Evolutionary conservation across 2,797 vertebrate species (phyloP).

Genomic region (Astyanax mexicanus): DNA sequence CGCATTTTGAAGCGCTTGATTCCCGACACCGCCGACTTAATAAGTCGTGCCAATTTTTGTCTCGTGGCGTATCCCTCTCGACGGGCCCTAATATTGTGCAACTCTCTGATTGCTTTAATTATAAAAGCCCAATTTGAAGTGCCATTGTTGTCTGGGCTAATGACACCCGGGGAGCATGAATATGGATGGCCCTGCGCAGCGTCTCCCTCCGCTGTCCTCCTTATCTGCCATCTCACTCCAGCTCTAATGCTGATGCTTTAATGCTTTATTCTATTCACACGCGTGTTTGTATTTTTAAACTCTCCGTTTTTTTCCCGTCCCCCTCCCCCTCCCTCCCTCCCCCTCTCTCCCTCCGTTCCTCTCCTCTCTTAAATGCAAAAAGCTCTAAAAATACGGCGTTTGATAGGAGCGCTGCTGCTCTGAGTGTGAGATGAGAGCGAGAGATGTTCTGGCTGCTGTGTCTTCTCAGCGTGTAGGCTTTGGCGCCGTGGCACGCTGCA

Average conservation of each 20-base stretch:
- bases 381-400: constrained; percentile 43
- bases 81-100: constrained; percentile 52
- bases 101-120: constrained; percentile 74
- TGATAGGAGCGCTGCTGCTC: constrained; percentile 23
- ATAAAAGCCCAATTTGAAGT: constrained; percentile 69
- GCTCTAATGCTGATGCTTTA: constrained; percentile 2
- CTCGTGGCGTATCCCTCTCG: constrained; percentile 34
- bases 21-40: constrained; percentile 38
- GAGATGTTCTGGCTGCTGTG: constrained; percentile 13
- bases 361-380: constrained; percentile 38
- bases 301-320: constrained; percentile 2
- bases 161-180: constrained; percentile 65
- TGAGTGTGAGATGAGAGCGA: constrained; percentile 44
- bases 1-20: constrained; percentile 38
- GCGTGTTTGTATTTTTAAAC: constrained; percentile 47
- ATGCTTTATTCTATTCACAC: constrained; percentile 28
- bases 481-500: constrained; percentile 30
- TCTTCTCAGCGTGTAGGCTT: constrained; percentile 41
- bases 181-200: constrained; percentile 63
- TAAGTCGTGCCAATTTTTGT: constrained; percentile 33
- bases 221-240: constrained; percentile 32
- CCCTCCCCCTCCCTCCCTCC: not conserved
- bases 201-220: constrained; percentile 22
- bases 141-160: constrained; percentile 62
- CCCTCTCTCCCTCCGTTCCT: not conserved